Evolutionary conservation across 2,797 vertebrate species (phyloP).

Genomic region (Sebastes miniatus): DNA sequence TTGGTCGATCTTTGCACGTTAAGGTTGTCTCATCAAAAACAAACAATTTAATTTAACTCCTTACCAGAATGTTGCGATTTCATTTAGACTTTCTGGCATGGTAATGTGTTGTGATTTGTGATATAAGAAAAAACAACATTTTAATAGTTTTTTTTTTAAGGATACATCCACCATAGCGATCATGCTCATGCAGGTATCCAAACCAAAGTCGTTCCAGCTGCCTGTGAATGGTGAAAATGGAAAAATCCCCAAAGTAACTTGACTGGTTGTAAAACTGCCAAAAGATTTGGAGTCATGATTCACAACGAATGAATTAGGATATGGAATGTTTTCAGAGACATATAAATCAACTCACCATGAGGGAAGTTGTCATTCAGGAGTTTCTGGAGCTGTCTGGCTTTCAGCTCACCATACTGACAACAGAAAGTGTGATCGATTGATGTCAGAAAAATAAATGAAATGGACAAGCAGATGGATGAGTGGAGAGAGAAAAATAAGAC

Average conservation of each 20-base stretch:
- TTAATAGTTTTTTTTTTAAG: background rate
- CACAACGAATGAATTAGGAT: background rate
- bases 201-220: constrained; percentile 6
- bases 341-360: constrained; percentile 31
- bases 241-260: background rate
- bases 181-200: constrained; percentile 48
- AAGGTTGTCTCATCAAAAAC: constrained; percentile 12
- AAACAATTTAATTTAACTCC: background rate
- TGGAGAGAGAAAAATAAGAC: background rate
- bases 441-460: background rate
- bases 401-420: constrained; percentile 41
- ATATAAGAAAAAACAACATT: background rate
- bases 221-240: constrained; percentile 12
- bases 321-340: background rate
- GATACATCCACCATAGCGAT: constrained; percentile 54
- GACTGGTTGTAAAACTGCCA: background rate
- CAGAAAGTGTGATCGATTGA: background rate
- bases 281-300: background rate
- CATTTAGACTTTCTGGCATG: background rate
- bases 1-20: constrained; percentile 39
- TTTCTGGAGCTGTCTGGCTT: constrained; percentile 37
- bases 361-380: constrained; percentile 58
- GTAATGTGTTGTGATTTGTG: background rate
- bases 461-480: background rate
- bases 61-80: background rate